A percentile compares a stretch with the other conserved stretches of the same genome.
These are phyloP conservation scores for Spilosoma lubricipeda DNA, from an alignment of 2,888 invertebrate genomes.

Conservation along the genomic window DNA sequence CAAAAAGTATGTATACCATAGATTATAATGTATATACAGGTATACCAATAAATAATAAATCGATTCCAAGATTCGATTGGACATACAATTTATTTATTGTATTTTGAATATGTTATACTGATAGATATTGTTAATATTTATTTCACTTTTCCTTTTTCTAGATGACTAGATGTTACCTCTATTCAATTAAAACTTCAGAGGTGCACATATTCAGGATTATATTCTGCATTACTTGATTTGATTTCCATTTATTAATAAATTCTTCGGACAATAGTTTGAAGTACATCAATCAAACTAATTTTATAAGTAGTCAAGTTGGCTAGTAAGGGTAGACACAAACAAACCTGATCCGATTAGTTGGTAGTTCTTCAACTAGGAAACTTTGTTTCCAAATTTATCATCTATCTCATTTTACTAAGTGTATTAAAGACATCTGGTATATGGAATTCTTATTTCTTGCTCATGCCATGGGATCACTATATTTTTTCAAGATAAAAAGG, in stretches of 20 bases:
- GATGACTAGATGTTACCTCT: not conserved
- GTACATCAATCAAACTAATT: slow-evolving; percentile 10
- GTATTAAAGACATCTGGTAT: not conserved
- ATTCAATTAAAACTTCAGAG: too few relatives aligned
- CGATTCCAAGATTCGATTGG: too few relatives aligned
- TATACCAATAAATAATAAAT: too few relatives aligned
- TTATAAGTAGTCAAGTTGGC: slow-evolving; percentile 12
- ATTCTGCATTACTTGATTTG: not conserved
- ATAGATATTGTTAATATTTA: not conserved
- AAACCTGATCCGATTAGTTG: slow-evolving; percentile 5
- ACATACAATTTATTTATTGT: not conserved
- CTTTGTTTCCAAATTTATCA: slow-evolving; percentile 1
- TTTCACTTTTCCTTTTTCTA: not conserved
- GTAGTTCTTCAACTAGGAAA: slow-evolving; percentile 1
- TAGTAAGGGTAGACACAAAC: slow-evolving; percentile 9
- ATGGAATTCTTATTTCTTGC: not conserved
- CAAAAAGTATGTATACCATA: too few relatives aligned
- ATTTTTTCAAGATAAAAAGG: too few relatives aligned
- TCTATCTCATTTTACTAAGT: slow-evolving; percentile 2
- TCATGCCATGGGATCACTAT: too few relatives aligned
- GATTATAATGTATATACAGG: too few relatives aligned
- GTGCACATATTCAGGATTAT: not conserved
- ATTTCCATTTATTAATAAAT: not conserved
- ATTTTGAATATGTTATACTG: not conserved
- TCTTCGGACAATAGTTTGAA: not conserved